Percentiles rank a stretch among this genome's conserved stretches.
These are phyloP conservation scores for cat (Felis catus) DNA, from an alignment of 2,113 vertebrate species.

Conservation along the genomic window DNA sequence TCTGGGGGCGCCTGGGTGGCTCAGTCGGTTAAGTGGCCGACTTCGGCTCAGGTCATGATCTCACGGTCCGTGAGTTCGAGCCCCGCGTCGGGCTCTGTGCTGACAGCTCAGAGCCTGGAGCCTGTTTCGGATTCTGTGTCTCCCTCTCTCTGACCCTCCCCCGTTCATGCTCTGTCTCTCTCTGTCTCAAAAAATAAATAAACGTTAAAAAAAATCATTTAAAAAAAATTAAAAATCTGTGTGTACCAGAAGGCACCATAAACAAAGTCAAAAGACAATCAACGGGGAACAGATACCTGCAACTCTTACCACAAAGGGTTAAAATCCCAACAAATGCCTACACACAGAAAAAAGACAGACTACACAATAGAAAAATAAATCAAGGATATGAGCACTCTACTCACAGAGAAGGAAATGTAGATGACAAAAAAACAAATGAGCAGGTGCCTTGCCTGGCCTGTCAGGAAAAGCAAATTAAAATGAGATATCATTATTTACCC, in stretches of 20 bases:
- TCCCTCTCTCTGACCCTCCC: too few species aligned
- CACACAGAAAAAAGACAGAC: background rate
- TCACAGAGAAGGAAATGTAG: slow-evolving; percentile 16
- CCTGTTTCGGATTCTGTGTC: too few species aligned
- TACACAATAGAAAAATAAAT: background rate
- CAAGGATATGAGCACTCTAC: background rate
- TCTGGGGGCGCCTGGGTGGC: too few species aligned
- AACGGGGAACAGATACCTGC: background rate
- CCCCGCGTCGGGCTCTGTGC: too few species aligned
- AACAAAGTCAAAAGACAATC: background rate
- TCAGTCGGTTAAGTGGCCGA: too few species aligned
- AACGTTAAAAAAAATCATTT: too few species aligned
- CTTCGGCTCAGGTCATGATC: too few species aligned
- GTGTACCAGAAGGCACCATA: background rate
- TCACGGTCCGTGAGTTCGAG: too few species aligned
- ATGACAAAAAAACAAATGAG: background rate
- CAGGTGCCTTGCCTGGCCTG: background rate
- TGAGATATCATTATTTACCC: background rate
- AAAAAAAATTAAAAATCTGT: background rate
- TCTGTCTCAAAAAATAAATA: too few species aligned
- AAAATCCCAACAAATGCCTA: background rate
- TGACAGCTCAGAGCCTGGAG: too few species aligned
- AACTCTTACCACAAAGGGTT: background rate
- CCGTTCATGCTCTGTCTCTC: too few species aligned
- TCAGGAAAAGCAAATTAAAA: background rate